Base-by-base conservation (phyloP, 2,797 vertebrate genomes). In the Bucorvus abyssinicus region DNA sequence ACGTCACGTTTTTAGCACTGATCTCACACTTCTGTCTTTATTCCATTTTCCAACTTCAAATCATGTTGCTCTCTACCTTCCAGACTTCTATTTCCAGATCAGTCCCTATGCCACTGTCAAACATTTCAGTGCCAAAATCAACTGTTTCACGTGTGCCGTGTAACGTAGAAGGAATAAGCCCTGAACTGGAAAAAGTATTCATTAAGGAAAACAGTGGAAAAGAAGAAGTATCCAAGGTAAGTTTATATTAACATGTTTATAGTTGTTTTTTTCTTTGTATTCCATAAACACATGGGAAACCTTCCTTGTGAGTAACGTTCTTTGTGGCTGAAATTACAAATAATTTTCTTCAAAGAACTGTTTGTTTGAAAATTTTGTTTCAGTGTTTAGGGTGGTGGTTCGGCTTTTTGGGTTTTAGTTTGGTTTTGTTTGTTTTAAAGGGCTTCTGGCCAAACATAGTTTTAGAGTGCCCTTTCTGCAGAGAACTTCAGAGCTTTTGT, bases 181-280 rank as follows among this genome's bases (percentile, higher is more conserved):
- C 98, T 2, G 99, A 99, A 97, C 97, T 99, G 91, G 99, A 99
- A 95, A 99, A 98, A 95, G 99, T 99, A 64, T 99, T 99, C 95
- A 98, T 99, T 98, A 98, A 98, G 96, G 98, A 99, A 84, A 98
- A 97, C 93, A 98, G 98, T 98, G 98, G 98, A 92, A 99, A 96
- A 96, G 98, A 95, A 94, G 99, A 98, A 95, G 97, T 98, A 93
- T 97, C 97, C 40, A 99, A 98, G 97, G 98, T 97, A 98, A 96
- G 92, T 6, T 12, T 90, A 49, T 47, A 59, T 49, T 79, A 32
- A 74, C 2, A 7, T 38, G 27, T 56, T 88, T 82, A 53, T 38
- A 42, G 34, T 80, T 84, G 12, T 29, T 94, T 91, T 47, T 79
- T 68, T 26, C 47, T 73, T 50, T 2, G 3, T 81, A 50, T 65